These are phyloP conservation scores for Myotis myotis DNA, from an alignment of 2,797 vertebrate genomes.

Conservation along the genomic window DNA sequence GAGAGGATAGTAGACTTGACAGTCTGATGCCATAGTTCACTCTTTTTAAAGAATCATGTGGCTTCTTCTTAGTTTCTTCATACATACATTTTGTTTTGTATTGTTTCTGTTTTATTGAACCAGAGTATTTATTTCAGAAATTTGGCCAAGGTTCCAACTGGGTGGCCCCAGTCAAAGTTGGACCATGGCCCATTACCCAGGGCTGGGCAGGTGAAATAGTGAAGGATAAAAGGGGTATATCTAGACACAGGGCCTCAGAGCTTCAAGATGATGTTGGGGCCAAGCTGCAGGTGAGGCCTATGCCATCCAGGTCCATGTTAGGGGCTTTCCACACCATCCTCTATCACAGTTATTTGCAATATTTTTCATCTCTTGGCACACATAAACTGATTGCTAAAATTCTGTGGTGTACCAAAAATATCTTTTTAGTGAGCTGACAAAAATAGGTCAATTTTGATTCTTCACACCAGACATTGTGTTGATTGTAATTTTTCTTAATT, in stretches of 20 bases:
- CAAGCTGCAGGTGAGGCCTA: not conserved
- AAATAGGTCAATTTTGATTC: not conserved
- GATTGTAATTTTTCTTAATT: not conserved
- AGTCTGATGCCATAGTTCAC: not conserved
- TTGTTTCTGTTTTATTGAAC: not conserved
- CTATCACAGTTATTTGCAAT: not conserved
- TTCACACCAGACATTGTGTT: not conserved
- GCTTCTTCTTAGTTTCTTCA: not conserved
- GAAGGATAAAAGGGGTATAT: not conserved
- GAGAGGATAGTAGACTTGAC: not conserved
- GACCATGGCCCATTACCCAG: not conserved
- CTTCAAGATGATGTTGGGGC: fast-evolving
- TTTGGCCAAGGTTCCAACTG: not conserved
- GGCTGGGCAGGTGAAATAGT: not conserved
- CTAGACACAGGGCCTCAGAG: not conserved
- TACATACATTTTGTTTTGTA: not conserved
- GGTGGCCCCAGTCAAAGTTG: not conserved
- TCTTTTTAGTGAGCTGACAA: not conserved
- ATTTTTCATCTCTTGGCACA: not conserved
- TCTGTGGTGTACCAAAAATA: too few species aligned
- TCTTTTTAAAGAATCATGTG: not conserved
- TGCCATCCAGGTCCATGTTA: too few species aligned
- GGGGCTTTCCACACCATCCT: too few species aligned
- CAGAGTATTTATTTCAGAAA: not conserved
- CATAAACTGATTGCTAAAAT: not conserved